These are phyloP conservation scores for Ephialtes manifestator DNA, from an alignment of 2,888 invertebrate species.

Conservation along the genomic window DNA sequence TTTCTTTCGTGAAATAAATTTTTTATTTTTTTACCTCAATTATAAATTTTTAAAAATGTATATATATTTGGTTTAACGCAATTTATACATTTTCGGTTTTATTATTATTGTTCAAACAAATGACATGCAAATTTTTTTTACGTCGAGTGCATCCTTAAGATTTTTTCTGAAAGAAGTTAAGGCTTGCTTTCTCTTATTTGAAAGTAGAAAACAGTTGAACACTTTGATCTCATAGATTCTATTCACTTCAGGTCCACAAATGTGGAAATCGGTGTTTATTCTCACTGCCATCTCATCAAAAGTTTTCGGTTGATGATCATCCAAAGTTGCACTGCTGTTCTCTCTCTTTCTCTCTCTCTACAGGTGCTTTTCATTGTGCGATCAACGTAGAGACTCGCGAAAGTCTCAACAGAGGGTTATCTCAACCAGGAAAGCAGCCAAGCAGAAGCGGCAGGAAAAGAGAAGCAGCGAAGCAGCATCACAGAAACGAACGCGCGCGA, in stretches of 20 bases:
- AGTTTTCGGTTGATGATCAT: constrained; percentile 46
- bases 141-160: not conserved
- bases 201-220: not conserved
- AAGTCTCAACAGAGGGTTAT: not conserved
- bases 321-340: constrained; percentile 8
- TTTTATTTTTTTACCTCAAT: too few relatives aligned
- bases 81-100: too few relatives aligned
- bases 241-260: not conserved
- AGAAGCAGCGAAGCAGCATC: constrained; percentile 27
- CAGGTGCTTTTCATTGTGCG: constrained; percentile 43
- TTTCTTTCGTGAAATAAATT: too few relatives aligned
- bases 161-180: not conserved
- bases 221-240: not conserved
- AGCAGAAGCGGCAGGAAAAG: not conserved
- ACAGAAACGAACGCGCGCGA: constrained; percentile 47
- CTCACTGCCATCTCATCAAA: not conserved
- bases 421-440: constrained; percentile 3
- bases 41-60: too few relatives aligned
- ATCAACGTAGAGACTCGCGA: not conserved
- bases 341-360: not conserved
- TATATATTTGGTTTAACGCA: too few relatives aligned
- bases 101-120: too few relatives aligned
- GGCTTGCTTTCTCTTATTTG: not conserved
- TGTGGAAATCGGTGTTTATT: not conserved
- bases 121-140: too few relatives aligned